These are phyloP conservation scores for Synodontis membranacea DNA, from an alignment of 2,113 vertebrate species.

Conservation along the genomic window DNA sequence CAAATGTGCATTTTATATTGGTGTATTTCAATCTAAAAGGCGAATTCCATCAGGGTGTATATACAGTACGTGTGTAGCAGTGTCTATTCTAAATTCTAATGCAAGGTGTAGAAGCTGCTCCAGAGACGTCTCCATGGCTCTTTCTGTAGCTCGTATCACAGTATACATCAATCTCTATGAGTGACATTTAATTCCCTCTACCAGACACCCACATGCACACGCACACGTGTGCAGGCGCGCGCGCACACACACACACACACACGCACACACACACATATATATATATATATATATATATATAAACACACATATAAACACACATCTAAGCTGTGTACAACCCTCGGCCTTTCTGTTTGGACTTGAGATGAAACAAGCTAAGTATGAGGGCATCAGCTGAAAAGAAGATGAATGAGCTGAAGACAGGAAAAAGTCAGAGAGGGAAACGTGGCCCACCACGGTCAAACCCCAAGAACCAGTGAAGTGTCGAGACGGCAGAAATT, in stretches of 20 bases:
- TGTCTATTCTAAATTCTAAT: conserved; percentile 45
- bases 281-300: conserved; percentile 17
- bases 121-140: conserved; percentile 57
- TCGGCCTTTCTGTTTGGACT: conserved; percentile 42
- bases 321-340: not conserved
- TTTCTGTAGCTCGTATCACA: conserved; percentile 64
- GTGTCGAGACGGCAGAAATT: not conserved
- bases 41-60: not conserved
- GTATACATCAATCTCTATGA: conserved; percentile 72
- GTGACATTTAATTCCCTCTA: conserved; percentile 75
- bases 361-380: conserved; percentile 31
- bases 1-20: not conserved
- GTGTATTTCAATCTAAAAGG: not conserved
- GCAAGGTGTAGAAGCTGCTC: conserved; percentile 51
- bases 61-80: not conserved
- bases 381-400: conserved; percentile 3
- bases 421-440: not conserved
- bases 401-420: conserved; percentile 17
- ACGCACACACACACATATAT: conserved; percentile 22
- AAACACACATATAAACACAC: conserved; percentile 27
- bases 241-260: conserved; percentile 23
- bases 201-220: conserved; percentile 54
- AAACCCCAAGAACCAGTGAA: not conserved
- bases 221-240: too few species aligned
- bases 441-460: not conserved